These are phyloP conservation scores for Lasioglossum malachurum DNA, from an alignment of 2,888 invertebrate species.

Conservation along the genomic window DNA sequence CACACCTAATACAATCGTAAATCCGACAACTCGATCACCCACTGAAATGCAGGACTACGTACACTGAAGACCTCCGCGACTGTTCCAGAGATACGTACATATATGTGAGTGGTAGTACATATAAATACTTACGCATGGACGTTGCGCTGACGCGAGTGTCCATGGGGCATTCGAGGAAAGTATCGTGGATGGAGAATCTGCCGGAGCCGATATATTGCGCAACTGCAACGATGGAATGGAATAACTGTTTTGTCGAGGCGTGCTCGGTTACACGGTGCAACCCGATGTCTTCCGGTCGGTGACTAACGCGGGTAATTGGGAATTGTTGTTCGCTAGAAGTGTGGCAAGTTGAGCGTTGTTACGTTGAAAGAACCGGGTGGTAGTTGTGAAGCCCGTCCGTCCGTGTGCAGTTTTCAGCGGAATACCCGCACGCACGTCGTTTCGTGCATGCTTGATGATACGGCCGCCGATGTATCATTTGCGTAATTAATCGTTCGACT, in stretches of 20 bases:
- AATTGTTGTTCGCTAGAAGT: conserved; percentile 50
- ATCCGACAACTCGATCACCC: too few relatives aligned
- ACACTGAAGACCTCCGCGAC: too few relatives aligned
- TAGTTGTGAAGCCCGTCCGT: background rate
- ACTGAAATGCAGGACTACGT: too few relatives aligned
- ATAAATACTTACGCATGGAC: background rate
- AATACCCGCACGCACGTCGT: background rate
- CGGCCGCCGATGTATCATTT: background rate
- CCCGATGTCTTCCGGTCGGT: conserved; percentile 45
- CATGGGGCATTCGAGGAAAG: conserved; percentile 42
- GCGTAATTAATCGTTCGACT: conserved; percentile 23
- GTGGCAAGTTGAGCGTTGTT: conserved; percentile 34
- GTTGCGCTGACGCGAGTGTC: background rate
- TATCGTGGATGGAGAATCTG: conserved; percentile 31
- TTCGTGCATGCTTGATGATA: conserved; percentile 8
- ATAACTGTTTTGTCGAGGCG: conserved; percentile 52
- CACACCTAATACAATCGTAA: too few relatives aligned
- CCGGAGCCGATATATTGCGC: conserved; percentile 23
- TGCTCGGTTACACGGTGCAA: conserved; percentile 48
- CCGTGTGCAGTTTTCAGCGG: conserved; percentile 10
- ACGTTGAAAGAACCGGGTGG: conserved; percentile 17
- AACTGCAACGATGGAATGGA: conserved; percentile 33
- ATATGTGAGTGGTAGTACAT: too few relatives aligned
- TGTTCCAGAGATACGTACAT: too few relatives aligned
- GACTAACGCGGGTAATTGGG: conserved; percentile 52